Percentiles rank a stretch among this genome's conserved stretches.
phyloP scores from a whole-genome alignment of 1,140 invertebrate genomes.

The Olivierus martensii region DNA sequence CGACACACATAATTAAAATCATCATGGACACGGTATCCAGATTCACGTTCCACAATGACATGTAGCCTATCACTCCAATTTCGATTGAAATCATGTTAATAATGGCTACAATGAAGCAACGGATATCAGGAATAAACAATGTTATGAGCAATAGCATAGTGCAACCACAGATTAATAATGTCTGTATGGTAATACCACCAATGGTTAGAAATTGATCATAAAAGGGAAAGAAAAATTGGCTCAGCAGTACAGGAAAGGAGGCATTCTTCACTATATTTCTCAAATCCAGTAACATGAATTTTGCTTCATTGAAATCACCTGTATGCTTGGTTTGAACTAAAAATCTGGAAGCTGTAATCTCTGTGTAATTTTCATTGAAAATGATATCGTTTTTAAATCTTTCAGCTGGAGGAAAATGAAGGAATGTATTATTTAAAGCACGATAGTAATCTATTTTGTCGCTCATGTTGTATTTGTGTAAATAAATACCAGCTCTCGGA shows the following conservation, averaged over 20 bases:
- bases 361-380: conserved; percentile 54
- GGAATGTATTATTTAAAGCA: conserved; percentile 46
- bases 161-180: conserved; percentile 73
- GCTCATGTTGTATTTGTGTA: conserved; percentile 52
- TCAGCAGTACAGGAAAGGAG: conserved; percentile 68
- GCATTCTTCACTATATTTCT: conserved; percentile 60
- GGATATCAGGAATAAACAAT: conserved; percentile 85
- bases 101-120: conserved; percentile 86
- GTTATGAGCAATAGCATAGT: conserved; percentile 93
- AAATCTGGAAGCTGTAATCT: conserved; percentile 67
- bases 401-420: conserved; percentile 33
- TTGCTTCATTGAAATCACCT: conserved; percentile 73
- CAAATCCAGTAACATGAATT: conserved; percentile 70
- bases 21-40: conserved; percentile 97
- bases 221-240: conserved; percentile 86
- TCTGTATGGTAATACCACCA: conserved; percentile 76
- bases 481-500: conserved; percentile 46
- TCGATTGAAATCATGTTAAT: conserved; percentile 91
- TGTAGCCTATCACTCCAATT: conserved; percentile 87
- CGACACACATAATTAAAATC: conserved; percentile 95
- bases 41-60: conserved; percentile 88
- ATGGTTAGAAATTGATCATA: conserved; percentile 90
- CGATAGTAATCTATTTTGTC: conserved; percentile 57
- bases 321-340: conserved; percentile 79
- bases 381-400: conserved; percentile 63